Base-by-base conservation (phyloP, 2,888 invertebrate species). In the Cryptus armator region DNA sequence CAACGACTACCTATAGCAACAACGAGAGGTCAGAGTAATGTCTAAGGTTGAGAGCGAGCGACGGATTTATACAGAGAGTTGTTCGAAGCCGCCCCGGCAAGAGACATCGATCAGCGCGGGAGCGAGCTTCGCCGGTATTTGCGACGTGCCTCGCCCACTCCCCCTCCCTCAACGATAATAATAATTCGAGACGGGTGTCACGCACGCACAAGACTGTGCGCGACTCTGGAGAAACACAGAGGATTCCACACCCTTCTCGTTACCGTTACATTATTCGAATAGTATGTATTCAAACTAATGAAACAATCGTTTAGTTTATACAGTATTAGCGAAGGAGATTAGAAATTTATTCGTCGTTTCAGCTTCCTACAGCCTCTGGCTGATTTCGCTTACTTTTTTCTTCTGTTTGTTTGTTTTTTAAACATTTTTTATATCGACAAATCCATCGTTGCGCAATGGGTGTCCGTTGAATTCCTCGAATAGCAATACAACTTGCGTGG, bases 141-240 rank as follows among this genome's bases (percentile, higher is more conserved):
- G 81, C 68, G 81, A 83, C 71, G 70, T 59, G 85, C 81, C 83
- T 81, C 81, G 81, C 85, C 81, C 83, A 83, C 70, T 79, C 29
- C n/a, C 44, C 19, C 68, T 12, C 24, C n/a, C 24, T 14, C 68
- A 77, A 74, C 76, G 81, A 85, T 86, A 83, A 86, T 86, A 81
- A 83, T 85, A 78, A 86, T 78, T 86, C 85, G 80, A 85, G 81
- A 79, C 85, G 86, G 78, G 85, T 85, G 83, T 83, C 85, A 83
- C 77, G 74, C 83, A 78, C 83, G 62, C 74, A 78, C 59, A 75
- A 72, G 75, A 86, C 37, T n/a, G 48, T 51, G 51, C 16, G 12
- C 64, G 56, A 48, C 53, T 70, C 24, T 5, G 53, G 24, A 51
- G 44, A 53, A 44, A 46, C 37, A 43, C 24, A 48, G 81, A 66